phyloP scores from a whole-genome alignment of 2,113 vertebrate genomes.

The Myotis yumanensis region DNA sequence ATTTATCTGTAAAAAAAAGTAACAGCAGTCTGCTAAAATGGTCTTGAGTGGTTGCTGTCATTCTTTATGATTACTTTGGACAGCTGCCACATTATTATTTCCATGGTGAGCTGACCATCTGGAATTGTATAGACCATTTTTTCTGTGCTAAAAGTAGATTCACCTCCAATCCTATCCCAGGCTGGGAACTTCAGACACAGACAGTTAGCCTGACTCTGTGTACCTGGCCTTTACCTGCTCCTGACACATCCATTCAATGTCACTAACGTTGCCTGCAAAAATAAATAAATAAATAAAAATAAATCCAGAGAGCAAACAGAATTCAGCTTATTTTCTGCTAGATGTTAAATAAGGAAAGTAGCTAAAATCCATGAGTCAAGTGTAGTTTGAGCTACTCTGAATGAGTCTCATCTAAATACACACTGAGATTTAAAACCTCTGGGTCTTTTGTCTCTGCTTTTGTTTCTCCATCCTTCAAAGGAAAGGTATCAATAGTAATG shows the following conservation, averaged over 20 bases:
- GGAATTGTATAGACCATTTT: constrained; percentile 38
- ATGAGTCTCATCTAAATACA: neutral
- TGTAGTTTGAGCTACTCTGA: neutral
- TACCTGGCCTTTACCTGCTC: neutral
- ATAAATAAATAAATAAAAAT: neutral
- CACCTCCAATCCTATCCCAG: neutral
- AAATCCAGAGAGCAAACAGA: neutral
- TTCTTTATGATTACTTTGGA: constrained; percentile 52
- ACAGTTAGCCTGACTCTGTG: neutral
- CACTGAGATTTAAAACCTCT: neutral
- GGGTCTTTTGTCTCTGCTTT: neutral
- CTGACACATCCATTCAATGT: neutral
- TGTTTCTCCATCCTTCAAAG: neutral
- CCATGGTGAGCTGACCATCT: constrained; percentile 55
- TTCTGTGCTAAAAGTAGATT: constrained; percentile 59
- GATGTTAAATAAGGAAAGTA: neutral
- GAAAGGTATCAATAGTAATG: neutral
- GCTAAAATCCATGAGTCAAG: neutral
- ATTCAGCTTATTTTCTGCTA: neutral
- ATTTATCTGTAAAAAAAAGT: neutral
- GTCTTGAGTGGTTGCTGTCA: constrained; percentile 20
- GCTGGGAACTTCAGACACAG: neutral
- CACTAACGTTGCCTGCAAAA: neutral
- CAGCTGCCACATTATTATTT: constrained; percentile 49
- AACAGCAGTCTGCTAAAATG: neutral